Evolutionary conservation across 1,140 invertebrate species (phyloP).

Genomic region (Lethrus apterus): DNA sequence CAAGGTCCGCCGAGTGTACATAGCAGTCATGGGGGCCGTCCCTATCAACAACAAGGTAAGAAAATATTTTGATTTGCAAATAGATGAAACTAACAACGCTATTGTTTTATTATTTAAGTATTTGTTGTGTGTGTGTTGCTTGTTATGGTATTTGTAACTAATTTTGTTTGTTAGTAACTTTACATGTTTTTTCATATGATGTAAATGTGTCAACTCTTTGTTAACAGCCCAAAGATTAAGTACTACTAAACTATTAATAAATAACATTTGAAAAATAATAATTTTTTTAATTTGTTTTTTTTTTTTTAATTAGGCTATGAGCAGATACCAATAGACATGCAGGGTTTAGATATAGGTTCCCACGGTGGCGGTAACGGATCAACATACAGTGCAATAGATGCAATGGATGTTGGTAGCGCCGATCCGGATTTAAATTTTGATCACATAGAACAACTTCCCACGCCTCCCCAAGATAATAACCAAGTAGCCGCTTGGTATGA

Average conservation of each 20-base stretch:
- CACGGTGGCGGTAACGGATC: constrained; percentile 49
- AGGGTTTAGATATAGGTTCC: constrained; percentile 83
- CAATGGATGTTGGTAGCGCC: constrained; percentile 74
- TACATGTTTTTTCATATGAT: too few relatives aligned
- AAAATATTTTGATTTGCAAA: too few relatives aligned
- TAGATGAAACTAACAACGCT: too few relatives aligned
- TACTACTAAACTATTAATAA: too few relatives aligned
- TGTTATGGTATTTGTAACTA: too few relatives aligned
- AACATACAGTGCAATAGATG: constrained; percentile 70
- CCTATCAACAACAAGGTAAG: constrained; percentile 78
- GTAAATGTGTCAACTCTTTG: too few relatives aligned
- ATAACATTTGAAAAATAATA: too few relatives aligned
- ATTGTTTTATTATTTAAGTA: too few relatives aligned
- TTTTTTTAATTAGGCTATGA: constrained; percentile 68
- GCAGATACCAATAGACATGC: constrained; percentile 95
- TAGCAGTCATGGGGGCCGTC: constrained; percentile 63
- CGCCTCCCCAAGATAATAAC: constrained; percentile 82
- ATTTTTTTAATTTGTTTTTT: constrained; percentile 9
- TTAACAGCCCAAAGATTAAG: too few relatives aligned
- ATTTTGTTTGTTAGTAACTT: too few relatives aligned
- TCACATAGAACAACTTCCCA: constrained; percentile 72
- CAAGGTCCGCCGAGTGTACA: constrained; percentile 76
- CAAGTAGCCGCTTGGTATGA: constrained; percentile 93
- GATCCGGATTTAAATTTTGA: constrained; percentile 75
- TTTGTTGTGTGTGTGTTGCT: too few relatives aligned